A percentile compares a stretch with the other conserved stretches of the same genome.
Evolutionary conservation across 2,113 vertebrate genomes (phyloP).

Genomic region (Asarcornis scutulata): DNA sequence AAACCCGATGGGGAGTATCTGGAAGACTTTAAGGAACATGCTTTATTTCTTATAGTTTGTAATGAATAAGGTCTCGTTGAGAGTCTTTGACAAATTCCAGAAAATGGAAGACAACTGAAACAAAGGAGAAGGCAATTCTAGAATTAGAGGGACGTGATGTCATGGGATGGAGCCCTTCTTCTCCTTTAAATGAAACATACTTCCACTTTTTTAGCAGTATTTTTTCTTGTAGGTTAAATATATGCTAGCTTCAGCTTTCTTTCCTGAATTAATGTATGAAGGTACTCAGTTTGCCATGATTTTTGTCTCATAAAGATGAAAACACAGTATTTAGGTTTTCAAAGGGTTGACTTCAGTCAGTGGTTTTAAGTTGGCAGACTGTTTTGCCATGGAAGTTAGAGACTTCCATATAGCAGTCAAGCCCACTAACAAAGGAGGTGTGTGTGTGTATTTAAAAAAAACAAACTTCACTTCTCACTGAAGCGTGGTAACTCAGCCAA

Average conservation of each 20-base stretch:
- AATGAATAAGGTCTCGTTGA: fast-evolving
- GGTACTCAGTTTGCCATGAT: not conserved
- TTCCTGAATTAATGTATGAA: not conserved
- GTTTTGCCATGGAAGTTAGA: not conserved
- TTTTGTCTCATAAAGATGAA: not conserved
- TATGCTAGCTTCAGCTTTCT: not conserved
- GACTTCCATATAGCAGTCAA: not conserved
- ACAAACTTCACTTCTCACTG: not conserved
- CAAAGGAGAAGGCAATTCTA: not conserved
- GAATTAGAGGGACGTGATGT: not conserved
- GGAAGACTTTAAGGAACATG: not conserved
- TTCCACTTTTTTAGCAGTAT: not conserved
- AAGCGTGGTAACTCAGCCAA: not conserved
- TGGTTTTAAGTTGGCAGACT: not conserved
- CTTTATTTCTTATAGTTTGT: not conserved
- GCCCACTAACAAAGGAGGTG: not conserved
- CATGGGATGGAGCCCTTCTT: not conserved
- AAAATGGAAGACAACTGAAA: not conserved
- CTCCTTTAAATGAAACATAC: not conserved
- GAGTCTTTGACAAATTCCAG: not conserved
- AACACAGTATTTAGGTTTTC: not conserved
- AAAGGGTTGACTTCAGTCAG: not conserved
- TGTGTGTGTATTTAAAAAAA: not conserved
- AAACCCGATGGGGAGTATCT: not conserved
- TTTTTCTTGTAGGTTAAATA: not conserved